These are phyloP conservation scores for Zygogramma bicolorata DNA, from an alignment of 2,888 invertebrate genomes.

Conservation along the genomic window DNA sequence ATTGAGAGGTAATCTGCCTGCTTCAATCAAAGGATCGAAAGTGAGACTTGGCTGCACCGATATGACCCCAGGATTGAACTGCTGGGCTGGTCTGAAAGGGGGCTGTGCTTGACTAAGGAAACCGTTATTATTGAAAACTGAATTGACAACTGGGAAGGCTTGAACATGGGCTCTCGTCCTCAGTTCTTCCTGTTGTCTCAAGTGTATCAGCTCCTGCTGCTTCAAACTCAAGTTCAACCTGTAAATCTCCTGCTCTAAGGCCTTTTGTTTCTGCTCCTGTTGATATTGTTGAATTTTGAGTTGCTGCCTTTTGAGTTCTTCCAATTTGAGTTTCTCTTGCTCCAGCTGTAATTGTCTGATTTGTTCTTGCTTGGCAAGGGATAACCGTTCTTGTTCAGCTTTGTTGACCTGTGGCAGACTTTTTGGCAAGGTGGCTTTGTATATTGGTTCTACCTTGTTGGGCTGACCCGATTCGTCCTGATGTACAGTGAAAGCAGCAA, in stretches of 20 bases:
- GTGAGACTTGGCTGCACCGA: conserved; percentile 70
- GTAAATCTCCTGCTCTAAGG: conserved; percentile 78
- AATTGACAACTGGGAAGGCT: conserved; percentile 50
- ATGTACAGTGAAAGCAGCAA: conserved; percentile 88
- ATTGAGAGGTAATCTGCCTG: conserved; percentile 61
- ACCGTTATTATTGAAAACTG: conserved; percentile 20
- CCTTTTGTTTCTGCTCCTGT: conserved; percentile 72
- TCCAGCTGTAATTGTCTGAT: conserved; percentile 40
- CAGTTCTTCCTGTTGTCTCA: conserved; percentile 69
- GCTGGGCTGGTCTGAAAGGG: background rate
- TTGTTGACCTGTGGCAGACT: conserved; percentile 42
- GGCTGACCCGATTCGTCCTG: conserved; percentile 85
- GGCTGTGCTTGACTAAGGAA: conserved; percentile 27
- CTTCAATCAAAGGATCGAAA: conserved; percentile 58
- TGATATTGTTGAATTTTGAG: conserved; percentile 32
- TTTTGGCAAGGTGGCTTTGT: conserved; percentile 65
- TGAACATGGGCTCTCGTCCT: conserved; percentile 63
- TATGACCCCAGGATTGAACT: conserved; percentile 47
- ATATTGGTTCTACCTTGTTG: conserved; percentile 82
- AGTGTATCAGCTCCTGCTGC: conserved; percentile 56
- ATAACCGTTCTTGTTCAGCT: conserved; percentile 21
- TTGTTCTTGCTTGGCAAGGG: conserved; percentile 23
- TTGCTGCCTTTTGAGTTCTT: conserved; percentile 31
- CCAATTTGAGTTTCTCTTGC: conserved; percentile 45
- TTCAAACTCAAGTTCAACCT: conserved; percentile 72